Base-by-base conservation (phyloP, 1,140 invertebrate species). In the Drosophila lini region DNA sequence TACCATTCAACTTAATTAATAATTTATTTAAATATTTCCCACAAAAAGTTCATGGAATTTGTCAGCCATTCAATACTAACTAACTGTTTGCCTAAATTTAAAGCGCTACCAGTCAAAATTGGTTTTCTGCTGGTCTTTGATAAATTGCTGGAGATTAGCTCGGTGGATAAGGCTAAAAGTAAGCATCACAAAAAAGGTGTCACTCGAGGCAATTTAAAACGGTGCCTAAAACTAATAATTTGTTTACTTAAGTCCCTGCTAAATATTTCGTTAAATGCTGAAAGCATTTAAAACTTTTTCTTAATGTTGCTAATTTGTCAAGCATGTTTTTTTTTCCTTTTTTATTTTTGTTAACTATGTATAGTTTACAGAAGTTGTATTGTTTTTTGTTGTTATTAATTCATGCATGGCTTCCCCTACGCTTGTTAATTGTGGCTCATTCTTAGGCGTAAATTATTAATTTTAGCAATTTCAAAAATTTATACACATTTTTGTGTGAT, bases 261-360 rank as follows among this genome's bases (percentile, higher is more conserved):
- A 77, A 62, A 70, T 69, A 60, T 75, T 48, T 70, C 38, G 41
- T 34, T 60, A 15, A 32, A 25, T 28, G 55, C 10, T 44, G 62
- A 83, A 65, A 79, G 50, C 81, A 52, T 59, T 53, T 63, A 55
- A 61, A 64, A 63, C 56, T 68, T 68, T 73, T 71, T 42, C 57
- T 73, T 71, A 85, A 75, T 81, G 69, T 53, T 50, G 64, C 79
- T 65, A 78, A 78, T 86, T 81, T 85, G 69, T 86, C 81, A 85
- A 86, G 25, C 38, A 28, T 19, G 34, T 63, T 83, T 67, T 84
- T 70, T 85, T 44, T 71, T 42, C 34, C 6, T 8, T 15, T 44
- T 10, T 19, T 45, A 19, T 40, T 32, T 50, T 38, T 40, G 48
- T 42, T 56, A 57, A 55, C 36, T 22, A 22, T 44, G 15, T 40